Evolutionary conservation across 2,797 vertebrate genomes (phyloP), one percentile per base, ranked within the genome.

Genomic region (Rhodeus uyekii): DNA sequence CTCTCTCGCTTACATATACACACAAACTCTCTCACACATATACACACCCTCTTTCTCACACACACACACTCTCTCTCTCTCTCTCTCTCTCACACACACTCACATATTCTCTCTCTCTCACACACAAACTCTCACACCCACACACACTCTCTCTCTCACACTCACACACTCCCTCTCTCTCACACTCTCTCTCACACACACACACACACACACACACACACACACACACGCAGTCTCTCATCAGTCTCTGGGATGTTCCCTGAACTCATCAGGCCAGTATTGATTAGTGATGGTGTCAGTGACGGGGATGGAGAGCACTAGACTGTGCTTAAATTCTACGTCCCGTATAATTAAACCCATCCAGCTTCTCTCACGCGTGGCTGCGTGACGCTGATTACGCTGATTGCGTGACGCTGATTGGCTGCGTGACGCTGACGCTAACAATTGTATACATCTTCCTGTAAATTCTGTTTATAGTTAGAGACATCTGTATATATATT

Each of bases 271-370:
- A n/a, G 7, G 13, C 44, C 32, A 18, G 14, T 50, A 67, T 78
- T 78, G 61, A 78, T 78, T 67, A 27, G 22, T 55, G 39, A 78
- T 55, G 36, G 67, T n/a, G n/a, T 68, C 34, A 68, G 46, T 55
- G 63, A 78, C 4, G 46, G 76, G 44, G 32, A 68, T 53, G 8
- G 32, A 55, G 76, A 39, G 34, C 46, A 55, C 5, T 29, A 39
- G 34, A 29, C 46, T 46, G 2, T 3, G 19, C 34, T 68, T 29
- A 19, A 55, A 55, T 27, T 67, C 44, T 68, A 68, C 48, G 68
- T 68, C 63, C 46, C 36, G 63, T 55, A 16, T 55, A 55, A 42
- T 68, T 53, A 29, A 78, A 68, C 55, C 76, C 24, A 27, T 68
- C 46, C 63, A 55, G 13, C 61, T 50, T 38, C 44, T n/a, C n/a